Evolutionary conservation across 2,888 invertebrate species (phyloP), one percentile per base, ranked within the genome.

Genomic region (Hirtodrosophila alboralis): DNA sequence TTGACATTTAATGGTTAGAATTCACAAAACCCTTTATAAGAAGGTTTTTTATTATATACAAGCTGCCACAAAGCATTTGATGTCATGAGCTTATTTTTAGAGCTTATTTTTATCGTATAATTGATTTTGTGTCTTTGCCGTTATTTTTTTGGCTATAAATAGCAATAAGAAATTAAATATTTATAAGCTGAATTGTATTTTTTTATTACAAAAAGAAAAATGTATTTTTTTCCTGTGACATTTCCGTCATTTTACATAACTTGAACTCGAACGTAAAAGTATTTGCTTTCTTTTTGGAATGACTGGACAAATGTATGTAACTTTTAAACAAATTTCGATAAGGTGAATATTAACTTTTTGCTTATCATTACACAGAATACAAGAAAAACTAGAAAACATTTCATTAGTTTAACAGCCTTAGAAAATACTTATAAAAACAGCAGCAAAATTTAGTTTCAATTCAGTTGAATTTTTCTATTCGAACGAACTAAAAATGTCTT

Each of bases 341-440:
- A 58, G 45, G n/a, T 9, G 23, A 31, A 37, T 38, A 33, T 43
- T 7, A 10, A 33, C 31, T 7, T 7, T 41, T 8, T 23, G n/a
- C 34, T 43, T 57, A 67, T 67, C 56, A 13, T 4, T 3, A 13
- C 4, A 28, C 4, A 27, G n/a, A 18, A 18, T 5, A 18, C 18
- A 4, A 18, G 18, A 18, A 18, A 26, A 10, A 9, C n/a, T 14
- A 7, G 4, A 13, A 26, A 34, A 7, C 18, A 47, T 34, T 27
- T 23, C 13, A 70, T 70, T 73, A 47, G 6, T 10, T 7, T 66
- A 73, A 73, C 40, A 41, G 60, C 28, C 28, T 41, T 60, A 6
- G n/a, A 16, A 37, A 44, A 27, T 83, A 75, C 5, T n/a, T n/a
- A n/a, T 75, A 75, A 57, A 75, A 62, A 40, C 26, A n/a, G 8